Evolutionary conservation across 2,888 invertebrate genomes (phyloP).

Genomic region (Apotomis turbidana): DNA sequence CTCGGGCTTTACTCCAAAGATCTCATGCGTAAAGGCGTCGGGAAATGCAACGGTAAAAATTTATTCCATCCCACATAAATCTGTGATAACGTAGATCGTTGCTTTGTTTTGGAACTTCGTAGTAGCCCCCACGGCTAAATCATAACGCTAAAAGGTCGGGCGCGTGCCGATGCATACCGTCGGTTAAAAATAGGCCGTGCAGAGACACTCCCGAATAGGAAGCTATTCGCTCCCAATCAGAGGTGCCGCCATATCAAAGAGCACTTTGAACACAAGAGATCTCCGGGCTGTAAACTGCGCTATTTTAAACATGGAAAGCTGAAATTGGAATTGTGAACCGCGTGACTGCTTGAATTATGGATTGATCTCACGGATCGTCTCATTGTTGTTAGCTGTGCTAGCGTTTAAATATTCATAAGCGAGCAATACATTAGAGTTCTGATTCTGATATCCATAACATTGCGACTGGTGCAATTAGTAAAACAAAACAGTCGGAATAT

Average conservation of each 20-base stretch:
- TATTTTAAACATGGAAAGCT: conserved; percentile 27
- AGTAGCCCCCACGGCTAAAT: conserved; percentile 62
- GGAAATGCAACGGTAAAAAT: not conserved
- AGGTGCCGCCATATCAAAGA: conserved; percentile 41
- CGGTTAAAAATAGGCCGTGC: conserved; percentile 71
- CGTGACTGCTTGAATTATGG: conserved; percentile 28
- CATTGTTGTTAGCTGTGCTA: conserved; percentile 19
- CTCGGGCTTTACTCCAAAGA: conserved; percentile 14
- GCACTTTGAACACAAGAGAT: conserved; percentile 17
- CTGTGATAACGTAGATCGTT: not conserved
- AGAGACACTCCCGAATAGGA: conserved; percentile 76
- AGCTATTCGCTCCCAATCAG: conserved; percentile 62
- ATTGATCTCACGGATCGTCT: conserved; percentile 36
- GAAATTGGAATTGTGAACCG: conserved; percentile 25
- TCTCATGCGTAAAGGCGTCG: not conserved
- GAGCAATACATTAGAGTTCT: conserved; percentile 35
- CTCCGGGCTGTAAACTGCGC: conserved; percentile 16
- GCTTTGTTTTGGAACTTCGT: conserved; percentile 4
- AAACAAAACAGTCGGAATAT: conserved; percentile 23
- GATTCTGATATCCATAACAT: conserved; percentile 33
- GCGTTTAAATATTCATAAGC: conserved; percentile 34
- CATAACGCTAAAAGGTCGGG: conserved; percentile 68
- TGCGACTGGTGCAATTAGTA: conserved; percentile 8
- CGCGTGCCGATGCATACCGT: conserved; percentile 73
- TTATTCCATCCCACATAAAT: not conserved